These are phyloP conservation scores for Sander vitreus DNA, from an alignment of 2,113 vertebrate species.

Conservation along the genomic window DNA sequence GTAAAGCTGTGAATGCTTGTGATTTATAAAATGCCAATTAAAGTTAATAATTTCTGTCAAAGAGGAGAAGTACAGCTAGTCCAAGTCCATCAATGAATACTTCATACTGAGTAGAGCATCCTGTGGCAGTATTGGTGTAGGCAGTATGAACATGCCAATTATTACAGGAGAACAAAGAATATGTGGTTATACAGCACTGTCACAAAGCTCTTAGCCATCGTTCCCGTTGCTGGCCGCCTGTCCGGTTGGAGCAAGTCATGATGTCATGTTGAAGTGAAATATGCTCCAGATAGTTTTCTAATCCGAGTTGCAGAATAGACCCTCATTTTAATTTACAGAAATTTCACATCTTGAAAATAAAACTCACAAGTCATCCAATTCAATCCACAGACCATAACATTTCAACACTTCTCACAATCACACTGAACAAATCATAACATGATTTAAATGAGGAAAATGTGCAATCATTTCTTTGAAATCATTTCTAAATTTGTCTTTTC, in stretches of 20 bases:
- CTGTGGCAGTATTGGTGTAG: constrained; percentile 60
- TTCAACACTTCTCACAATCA: neutral
- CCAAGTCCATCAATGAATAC: constrained; percentile 68
- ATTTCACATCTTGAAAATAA: neutral
- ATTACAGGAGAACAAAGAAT: constrained; percentile 77
- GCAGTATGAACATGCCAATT: constrained; percentile 62
- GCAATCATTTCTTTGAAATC: constrained; percentile 47
- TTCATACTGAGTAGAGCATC: constrained; percentile 67
- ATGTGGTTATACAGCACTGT: constrained; percentile 76
- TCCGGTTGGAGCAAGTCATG: constrained; percentile 71
- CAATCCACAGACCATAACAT: neutral
- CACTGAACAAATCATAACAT: constrained; percentile 29
- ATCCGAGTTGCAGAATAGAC: neutral
- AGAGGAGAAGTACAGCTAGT: constrained; percentile 78
- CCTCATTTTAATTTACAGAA: neutral
- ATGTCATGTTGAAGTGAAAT: neutral
- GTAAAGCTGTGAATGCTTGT: constrained; percentile 79
- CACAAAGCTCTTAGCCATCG: constrained; percentile 74
- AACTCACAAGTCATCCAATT: constrained; percentile 7
- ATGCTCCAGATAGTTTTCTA: neutral
- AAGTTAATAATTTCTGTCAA: constrained; percentile 69
- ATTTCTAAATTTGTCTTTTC: neutral
- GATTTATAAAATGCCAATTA: constrained; percentile 81
- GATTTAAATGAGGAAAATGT: constrained; percentile 44
- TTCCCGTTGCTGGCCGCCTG: constrained; percentile 65